Base-by-base conservation (phyloP, 2,888 invertebrate genomes). In the Eupithecia centaureata region DNA sequence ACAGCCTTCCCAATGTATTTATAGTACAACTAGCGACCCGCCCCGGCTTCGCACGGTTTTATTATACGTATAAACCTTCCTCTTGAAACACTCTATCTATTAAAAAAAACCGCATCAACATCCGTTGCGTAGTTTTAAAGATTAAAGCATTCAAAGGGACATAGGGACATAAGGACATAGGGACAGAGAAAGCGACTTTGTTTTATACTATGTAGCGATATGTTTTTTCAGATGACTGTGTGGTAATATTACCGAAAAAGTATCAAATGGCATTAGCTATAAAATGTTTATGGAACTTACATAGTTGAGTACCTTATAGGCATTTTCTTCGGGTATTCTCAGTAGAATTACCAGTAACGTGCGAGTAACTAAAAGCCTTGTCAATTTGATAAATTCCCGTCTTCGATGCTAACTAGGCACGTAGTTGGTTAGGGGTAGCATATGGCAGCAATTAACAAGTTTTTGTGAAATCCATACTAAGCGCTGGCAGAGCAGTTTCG, bases 401-500 rank as follows among this genome's bases (percentile, higher is more conserved):
- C 30, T 18, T 12, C 32, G 18, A 33, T 32, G 57, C 32, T 33
- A 32, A 57, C 18, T 32, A 32, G n/a, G n/a, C 15, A 30, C 5
- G 18, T 32, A 32, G 56, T 30, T 32, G 18, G 18, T 18, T 57
- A 32, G 22, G 47, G 22, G 32, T 57, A 22, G 32, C 57, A 57
- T 57, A 30, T 57, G 22, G 2, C 32, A 5, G 32, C 57, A 22
- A 57, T n/a, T n/a, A 56, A 32, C 32, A 33, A 32, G 57, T 32
- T 57, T 32, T 32, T 57, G 22, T 32, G 22, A 57, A 33, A 57
- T 33, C 54, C 54, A 56, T 32, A 52, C 28, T 51, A 54, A 54
- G n/a, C 28, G 28, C 54, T 54, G n/a, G 13, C 54, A 27, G 12
- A 54, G 28, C 38, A 38, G 13, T 38, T 38, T 5, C 5, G 5